These are phyloP conservation scores for Drosophila carrolli DNA, from an alignment of 1,140 invertebrate species.

Conservation along the genomic window DNA sequence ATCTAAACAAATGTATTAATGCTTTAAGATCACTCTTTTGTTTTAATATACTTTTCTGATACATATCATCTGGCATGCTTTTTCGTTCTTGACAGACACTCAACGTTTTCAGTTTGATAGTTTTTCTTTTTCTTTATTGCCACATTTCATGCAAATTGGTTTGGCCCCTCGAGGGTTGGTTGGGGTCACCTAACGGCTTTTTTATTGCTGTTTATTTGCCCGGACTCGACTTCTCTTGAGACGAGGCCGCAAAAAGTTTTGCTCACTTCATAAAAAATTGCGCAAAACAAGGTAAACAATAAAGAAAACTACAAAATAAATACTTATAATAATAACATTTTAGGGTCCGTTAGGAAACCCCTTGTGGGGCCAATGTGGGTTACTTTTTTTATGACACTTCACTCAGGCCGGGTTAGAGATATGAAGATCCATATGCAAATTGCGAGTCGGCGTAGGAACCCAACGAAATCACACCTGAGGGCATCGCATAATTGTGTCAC, in stretches of 20 bases:
- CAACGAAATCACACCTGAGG: constrained; percentile 66
- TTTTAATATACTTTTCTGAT: constrained; percentile 12
- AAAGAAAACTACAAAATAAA: constrained; percentile 68
- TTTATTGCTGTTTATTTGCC: constrained; percentile 43
- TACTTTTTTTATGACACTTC: constrained; percentile 63
- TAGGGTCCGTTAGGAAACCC: constrained; percentile 68
- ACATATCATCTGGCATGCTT: constrained; percentile 19
- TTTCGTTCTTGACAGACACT: constrained; percentile 24
- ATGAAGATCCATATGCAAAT: constrained; percentile 55
- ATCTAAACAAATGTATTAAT: constrained; percentile 2
- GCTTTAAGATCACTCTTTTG: background rate
- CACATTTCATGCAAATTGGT: constrained; percentile 59
- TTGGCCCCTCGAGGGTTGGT: constrained; percentile 37
- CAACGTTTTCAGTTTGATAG: constrained; percentile 41
- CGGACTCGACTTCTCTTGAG: constrained; percentile 57
- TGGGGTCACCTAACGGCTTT: constrained; percentile 63
- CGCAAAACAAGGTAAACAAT: constrained; percentile 57
- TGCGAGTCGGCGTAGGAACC: constrained; percentile 13
- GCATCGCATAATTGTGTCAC: constrained; percentile 77
- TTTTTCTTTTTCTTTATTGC: constrained; percentile 45
- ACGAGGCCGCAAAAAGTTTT: constrained; percentile 56
- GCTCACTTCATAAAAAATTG: constrained; percentile 66
- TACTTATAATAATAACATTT: constrained; percentile 77
- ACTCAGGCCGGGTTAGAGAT: constrained; percentile 19
- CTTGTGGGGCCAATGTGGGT: constrained; percentile 65